Conservation (phyloP, 2,888 invertebrate species). For the Apodemia zela region DNA sequence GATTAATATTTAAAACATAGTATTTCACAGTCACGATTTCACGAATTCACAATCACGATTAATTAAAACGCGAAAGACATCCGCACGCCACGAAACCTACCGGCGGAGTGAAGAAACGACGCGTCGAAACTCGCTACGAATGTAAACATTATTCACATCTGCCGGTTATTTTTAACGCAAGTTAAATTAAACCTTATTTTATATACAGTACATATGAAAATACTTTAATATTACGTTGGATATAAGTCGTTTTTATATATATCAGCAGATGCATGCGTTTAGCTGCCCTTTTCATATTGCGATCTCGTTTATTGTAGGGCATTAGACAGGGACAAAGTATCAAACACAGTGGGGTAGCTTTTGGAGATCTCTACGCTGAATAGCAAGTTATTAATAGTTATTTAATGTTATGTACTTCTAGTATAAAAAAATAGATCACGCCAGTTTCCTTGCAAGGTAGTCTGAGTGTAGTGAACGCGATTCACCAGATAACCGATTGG, state of each 20-base stretch:
- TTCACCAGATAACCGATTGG: too few species aligned
- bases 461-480: too few species aligned
- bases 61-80: constrained; percentile 39
- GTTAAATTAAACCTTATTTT: not conserved
- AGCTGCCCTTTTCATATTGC: constrained; percentile 32
- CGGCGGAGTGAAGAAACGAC: constrained; percentile 53
- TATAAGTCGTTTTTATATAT: constrained; percentile 17
- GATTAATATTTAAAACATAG: constrained; percentile 33
- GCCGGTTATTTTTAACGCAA: constrained; percentile 1
- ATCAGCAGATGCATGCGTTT: constrained; percentile 30
- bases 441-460: too few species aligned
- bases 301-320: constrained; percentile 27
- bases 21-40: constrained; percentile 35
- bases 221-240: not conserved
- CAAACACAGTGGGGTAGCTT: constrained; percentile 10
- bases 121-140: constrained; percentile 23
- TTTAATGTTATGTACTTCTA: too few species aligned
- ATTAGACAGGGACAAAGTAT: constrained; percentile 16
- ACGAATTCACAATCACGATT: constrained; percentile 32
- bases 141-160: constrained; percentile 18
- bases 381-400: too few species aligned
- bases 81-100: constrained; percentile 57
- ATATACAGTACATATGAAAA: not conserved
- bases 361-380: not conserved
- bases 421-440: too few species aligned